Evolutionary conservation across 2,888 invertebrate genomes (phyloP).

Genomic region (Nowickia ferox): DNA sequence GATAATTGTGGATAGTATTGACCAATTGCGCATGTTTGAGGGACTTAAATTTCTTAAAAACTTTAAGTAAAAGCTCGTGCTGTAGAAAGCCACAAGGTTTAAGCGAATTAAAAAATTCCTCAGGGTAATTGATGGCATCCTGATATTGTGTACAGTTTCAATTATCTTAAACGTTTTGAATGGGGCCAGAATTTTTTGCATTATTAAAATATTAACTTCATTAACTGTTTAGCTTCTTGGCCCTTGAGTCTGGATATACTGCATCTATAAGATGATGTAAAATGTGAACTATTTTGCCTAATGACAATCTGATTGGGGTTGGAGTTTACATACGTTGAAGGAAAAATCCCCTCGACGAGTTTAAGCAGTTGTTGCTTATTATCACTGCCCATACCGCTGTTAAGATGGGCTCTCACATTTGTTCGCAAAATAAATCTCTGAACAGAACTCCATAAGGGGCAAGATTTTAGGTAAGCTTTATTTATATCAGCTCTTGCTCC

Average conservation of each 20-base stretch:
- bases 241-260: background rate
- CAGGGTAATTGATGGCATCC: too few species aligned
- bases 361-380: too few species aligned
- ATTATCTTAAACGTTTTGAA: too few species aligned
- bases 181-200: background rate
- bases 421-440: too few species aligned
- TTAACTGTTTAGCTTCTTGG: background rate
- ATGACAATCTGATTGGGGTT: background rate
- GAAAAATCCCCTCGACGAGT: background rate
- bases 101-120: too few species aligned
- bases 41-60: too few species aligned
- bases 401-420: background rate
- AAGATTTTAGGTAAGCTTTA: background rate
- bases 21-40: too few species aligned
- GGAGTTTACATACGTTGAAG: background rate
- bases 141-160: too few species aligned
- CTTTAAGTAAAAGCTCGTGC: too few species aligned
- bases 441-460: background rate
- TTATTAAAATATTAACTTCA: background rate
- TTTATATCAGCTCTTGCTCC: constrained; percentile 18
- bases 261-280: background rate
- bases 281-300: background rate
- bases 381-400: too few species aligned
- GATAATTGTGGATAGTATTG: too few species aligned
- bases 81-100: too few species aligned